Evolutionary conservation across 2,113 vertebrate species (phyloP).

Genomic region (Antennarius striatus): DNA sequence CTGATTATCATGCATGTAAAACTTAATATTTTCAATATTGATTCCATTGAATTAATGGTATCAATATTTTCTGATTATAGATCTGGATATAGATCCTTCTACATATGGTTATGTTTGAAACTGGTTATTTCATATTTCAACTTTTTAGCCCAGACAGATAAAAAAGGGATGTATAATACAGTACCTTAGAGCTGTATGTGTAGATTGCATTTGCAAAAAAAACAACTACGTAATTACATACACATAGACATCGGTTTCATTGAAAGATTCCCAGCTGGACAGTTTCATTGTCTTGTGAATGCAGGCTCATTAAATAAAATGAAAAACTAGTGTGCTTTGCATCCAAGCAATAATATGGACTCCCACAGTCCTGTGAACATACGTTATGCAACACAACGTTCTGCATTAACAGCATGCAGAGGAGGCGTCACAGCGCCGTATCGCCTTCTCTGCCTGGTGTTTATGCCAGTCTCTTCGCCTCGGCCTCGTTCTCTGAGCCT

Average conservation of each 20-base stretch:
- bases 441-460: conserved; percentile 21
- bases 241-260: no score
- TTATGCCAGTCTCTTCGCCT: conserved; percentile 15
- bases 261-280: background rate
- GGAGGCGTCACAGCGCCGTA: conserved; percentile 12
- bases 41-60: no score
- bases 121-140: background rate
- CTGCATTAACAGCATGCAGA: conserved; percentile 15
- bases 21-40: no score
- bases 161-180: background rate
- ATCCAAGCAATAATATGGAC: background rate
- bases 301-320: conserved; percentile 3
- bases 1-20: background rate
- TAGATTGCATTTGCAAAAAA: background rate
- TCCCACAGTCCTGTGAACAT: conserved; percentile 20
- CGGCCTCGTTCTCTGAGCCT: conserved; percentile 13
- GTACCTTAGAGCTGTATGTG: background rate
- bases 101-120: background rate
- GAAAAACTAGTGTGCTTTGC: background rate
- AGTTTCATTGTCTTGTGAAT: background rate
- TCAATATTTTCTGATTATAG: no score
- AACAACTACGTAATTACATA: no score
- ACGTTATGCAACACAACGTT: background rate
- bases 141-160: background rate
- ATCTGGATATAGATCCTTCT: no score